These are phyloP conservation scores for Delichon dasypus DNA, from an alignment of 2,797 vertebrate genomes.

Conservation along the genomic window DNA sequence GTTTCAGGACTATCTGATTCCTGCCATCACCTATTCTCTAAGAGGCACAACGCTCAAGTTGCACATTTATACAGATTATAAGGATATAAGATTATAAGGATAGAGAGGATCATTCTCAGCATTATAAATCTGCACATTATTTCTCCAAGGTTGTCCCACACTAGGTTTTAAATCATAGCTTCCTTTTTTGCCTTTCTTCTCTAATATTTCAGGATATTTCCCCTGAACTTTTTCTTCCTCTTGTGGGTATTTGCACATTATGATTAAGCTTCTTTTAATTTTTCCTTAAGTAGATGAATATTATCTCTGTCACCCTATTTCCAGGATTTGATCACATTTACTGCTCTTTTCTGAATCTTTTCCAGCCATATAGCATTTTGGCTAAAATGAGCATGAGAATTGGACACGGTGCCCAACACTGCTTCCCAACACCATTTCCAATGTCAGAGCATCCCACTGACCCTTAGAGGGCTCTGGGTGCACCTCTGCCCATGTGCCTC, in stretches of 20 bases:
- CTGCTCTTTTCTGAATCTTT: background rate
- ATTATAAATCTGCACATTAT: slow-evolving; percentile 2
- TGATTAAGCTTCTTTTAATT: background rate
- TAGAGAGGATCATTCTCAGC: background rate
- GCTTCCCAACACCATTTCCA: background rate
- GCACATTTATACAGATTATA: background rate
- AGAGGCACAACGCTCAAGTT: background rate
- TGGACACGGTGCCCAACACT: background rate
- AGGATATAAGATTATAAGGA: background rate
- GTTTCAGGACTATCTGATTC: background rate
- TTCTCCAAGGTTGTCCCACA: background rate
- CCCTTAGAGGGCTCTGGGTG: background rate
- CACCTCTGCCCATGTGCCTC: background rate
- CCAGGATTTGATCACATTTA: background rate
- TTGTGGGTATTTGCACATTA: background rate
- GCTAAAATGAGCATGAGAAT: background rate
- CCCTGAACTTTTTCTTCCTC: background rate
- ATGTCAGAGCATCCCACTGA: background rate
- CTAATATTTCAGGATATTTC: background rate
- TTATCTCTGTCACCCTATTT: background rate
- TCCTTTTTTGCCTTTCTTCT: background rate
- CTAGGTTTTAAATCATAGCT: background rate
- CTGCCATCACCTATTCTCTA: background rate
- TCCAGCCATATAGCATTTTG: background rate
- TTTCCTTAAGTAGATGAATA: background rate